Evolutionary conservation across 2,888 invertebrate species (phyloP), one percentile per base, ranked within the genome.

Genomic region (Troglohyphantes excavatus): DNA sequence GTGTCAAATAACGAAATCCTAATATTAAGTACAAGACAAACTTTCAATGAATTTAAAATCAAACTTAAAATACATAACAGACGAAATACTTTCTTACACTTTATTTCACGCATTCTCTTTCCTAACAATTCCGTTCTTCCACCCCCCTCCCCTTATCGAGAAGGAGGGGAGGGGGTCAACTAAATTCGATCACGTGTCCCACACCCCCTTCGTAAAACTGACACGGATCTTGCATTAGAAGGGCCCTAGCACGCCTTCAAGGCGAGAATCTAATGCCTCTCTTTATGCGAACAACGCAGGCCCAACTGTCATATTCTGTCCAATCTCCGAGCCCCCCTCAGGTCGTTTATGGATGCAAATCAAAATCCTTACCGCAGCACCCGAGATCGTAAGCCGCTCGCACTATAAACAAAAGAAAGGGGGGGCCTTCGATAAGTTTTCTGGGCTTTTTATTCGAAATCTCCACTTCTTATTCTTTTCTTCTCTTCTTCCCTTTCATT

Each of bases 151-250:
- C 63, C 26, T 13, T 21, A 26, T 39, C 63, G 23, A 61, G 63
- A 78, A 75, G 17, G 21, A 17, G 63, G 17, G 27, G 67, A 53
- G 79, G 27, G 67, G 68, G 79, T 53, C 79, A 68, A 68, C 53
- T 26, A 53, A 81, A 68, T 68, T 68, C 79, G 68, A 81, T 81
- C 79, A 67, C 46, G 39, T 6, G 78, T 19, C 65, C 43, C 61
- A 65, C 61, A 33, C 26, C 39, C 63, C 21, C 63, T 81, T 81
- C 53, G 79, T 68, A 81, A 68, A 81, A 67, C 67, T 39, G 61
- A 82, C 82, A 82, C 82, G 82, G 70, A 82, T 82, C 70, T 61
- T 39, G 70, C 82, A 82, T 82, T 82, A 82, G 59, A 17, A 13
- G 17, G 27, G 65, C 39, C 65, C 65, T 26, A 27, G 65, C 33